Evolutionary conservation across 2,888 invertebrate genomes (phyloP), one percentile per base, ranked within the genome.

Genomic region (Drosophila yooni): DNA sequence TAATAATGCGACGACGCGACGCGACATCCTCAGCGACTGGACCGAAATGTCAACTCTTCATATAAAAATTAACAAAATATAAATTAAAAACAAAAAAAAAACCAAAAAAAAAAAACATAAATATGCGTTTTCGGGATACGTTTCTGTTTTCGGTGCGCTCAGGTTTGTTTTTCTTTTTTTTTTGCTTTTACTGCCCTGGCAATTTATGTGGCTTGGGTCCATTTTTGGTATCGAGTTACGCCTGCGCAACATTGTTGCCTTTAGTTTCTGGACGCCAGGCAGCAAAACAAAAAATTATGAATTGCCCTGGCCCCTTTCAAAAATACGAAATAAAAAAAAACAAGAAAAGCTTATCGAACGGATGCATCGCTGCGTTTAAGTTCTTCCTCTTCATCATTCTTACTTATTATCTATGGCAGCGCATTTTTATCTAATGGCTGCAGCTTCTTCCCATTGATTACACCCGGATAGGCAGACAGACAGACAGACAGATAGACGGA

Each of bases 51-150:
- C 88, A 88, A 88, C 88, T 90, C 88, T 88, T 88, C 91, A 88
- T 90, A 88, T 90, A 88, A 90, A 88, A 88, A 88, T 88, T 89
- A 90, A 90, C 89, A 83, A 88, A 88, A 88, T 89, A 88, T 88
- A 88, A 90, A 88, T 88, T 90, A 84, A 89, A 84, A 83, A 74
- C 73, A 78, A 74, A 70, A 68, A 57, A 60, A 75, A 61, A 68
- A 84, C 21, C 21, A 18, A 82, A 77, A 64, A 67, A n/a, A n/a
- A 74, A 74, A 81, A 83, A 72, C 80, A 87, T 88, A 90, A 80
- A 81, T 66, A 75, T 81, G 68, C 74, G 70, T 76, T 33, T 69
- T 80, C 63, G 58, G 66, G 59, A 57, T 76, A 54, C 51, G 58
- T 64, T 76, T 76, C 34, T 70, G 27, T 61, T 40, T 52, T 65